Evolutionary conservation across 2,888 invertebrate species (phyloP), one percentile per base, ranked within the genome.

Genomic region (Kuschelorhynchus macadamiae): DNA sequence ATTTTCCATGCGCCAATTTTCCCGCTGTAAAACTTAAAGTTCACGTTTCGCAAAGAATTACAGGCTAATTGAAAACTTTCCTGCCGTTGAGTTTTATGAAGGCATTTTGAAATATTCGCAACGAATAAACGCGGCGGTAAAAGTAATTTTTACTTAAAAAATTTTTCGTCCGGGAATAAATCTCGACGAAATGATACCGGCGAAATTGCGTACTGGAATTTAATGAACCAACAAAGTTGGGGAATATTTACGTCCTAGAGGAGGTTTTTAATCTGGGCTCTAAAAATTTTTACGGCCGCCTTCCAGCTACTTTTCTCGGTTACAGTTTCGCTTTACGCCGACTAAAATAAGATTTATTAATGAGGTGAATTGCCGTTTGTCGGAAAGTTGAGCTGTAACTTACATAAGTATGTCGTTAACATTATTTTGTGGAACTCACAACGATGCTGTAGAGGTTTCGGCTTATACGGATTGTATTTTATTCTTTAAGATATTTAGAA

Each of bases 181-280:
- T 60, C 20, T 49, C 18, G 14, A 21, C 59, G 49, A 60, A 61
- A 61, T 52, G 61, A 61, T 52, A 52, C 61, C 11, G 49, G 18
- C 25, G 25, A 60, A 60, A 49, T 60, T 60, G 49, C 59, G 49
- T 60, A 49, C 49, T 56, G 32, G 42, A 52, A 46, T 65, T 57
- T 57, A 65, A 65, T 65, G 65, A 57, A 56, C 49, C 65, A 57
- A 57, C 57, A 30, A 56, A 57, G 57, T 50, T 65, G 30, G 44
- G 39, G 57, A 36, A 64, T 56, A 56, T 64, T 64, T 65, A 65
- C 57, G 44, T 57, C 42, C 55, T 33, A 32, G 56, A 56, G 47
- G 16, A 56, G 56, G 49, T 42, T 63, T 63, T 63, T 47, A 63
- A 56, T 56, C 47, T 63, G 20, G 56, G 39, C 33, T 21, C 16